Conservation (phyloP, 2,113 vertebrate species). For the Eublepharis macularius region DNA sequence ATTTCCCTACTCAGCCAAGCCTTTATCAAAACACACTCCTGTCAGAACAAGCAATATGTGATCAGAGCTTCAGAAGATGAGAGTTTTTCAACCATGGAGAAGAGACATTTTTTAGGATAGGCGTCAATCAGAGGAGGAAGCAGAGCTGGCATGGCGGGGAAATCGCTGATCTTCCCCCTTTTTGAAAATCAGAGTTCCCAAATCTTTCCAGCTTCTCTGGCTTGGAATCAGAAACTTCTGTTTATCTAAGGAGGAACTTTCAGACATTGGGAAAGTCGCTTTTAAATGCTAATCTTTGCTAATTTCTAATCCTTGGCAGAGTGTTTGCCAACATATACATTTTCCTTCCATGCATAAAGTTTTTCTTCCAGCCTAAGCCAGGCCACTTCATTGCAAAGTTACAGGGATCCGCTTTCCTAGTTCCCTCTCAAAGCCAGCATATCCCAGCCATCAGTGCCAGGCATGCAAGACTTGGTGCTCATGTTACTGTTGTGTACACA, state of each 20-base stretch:
- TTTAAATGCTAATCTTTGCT: constrained; percentile 24
- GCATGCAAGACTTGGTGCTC: background rate
- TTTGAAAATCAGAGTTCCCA: background rate
- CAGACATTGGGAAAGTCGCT: constrained; percentile 19
- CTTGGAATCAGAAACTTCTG: constrained; percentile 2
- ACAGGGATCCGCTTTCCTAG: background rate
- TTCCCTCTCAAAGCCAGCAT: constrained; percentile 2
- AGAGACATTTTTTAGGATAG: background rate
- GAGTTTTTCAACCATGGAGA: background rate
- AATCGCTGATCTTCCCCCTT: background rate
- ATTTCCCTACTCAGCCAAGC: background rate
- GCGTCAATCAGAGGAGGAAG: no score
- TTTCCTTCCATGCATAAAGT: background rate
- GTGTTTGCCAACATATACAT: background rate
- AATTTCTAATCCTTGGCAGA: constrained; percentile 2
- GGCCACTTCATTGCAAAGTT: constrained; percentile 16
- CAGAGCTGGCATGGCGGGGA: background rate
- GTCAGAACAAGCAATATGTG: no score
- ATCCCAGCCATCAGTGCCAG: background rate
- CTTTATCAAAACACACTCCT: no score
- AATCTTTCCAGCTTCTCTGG: background rate
- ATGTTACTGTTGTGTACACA: background rate
- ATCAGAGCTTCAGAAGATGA: background rate
- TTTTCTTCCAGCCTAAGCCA: constrained; percentile 1
- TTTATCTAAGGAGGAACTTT: constrained; percentile 35